Percentiles rank a stretch among this genome's conserved stretches.
phyloP scores from a whole-genome alignment of 2,888 invertebrate species.

The Acleris sparsana region DNA sequence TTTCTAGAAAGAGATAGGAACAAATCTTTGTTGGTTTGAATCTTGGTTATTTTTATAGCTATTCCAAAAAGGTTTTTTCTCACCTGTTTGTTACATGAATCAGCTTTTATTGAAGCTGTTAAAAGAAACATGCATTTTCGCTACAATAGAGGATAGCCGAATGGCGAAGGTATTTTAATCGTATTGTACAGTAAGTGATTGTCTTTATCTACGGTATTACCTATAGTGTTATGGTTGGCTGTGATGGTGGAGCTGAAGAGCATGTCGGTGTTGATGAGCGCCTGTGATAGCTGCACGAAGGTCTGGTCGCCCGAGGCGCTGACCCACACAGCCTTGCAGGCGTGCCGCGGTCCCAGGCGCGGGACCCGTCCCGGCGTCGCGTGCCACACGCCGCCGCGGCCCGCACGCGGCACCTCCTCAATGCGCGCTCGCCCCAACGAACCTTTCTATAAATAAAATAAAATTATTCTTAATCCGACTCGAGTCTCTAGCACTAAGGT shows the following conservation, averaged over 20 bases:
- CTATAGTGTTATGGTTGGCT: conserved; percentile 92
- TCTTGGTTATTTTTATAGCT: too few relatives aligned
- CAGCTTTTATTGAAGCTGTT: too few relatives aligned
- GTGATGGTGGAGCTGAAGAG: conserved; percentile 94
- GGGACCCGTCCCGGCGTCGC: conserved; percentile 90
- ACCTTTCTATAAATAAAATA: conserved; percentile 73
- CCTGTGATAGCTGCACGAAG: conserved; percentile 95
- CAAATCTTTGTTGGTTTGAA: too few relatives aligned
- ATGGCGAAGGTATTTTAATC: too few relatives aligned
- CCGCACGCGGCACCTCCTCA: conserved; percentile 63
- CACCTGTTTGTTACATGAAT: too few relatives aligned
- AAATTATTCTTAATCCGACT: too few relatives aligned
- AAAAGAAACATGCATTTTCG: too few relatives aligned
- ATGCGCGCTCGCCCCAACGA: conserved; percentile 80
- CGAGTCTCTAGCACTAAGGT: too few relatives aligned
- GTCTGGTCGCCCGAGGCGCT: conserved; percentile 98
- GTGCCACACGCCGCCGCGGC: conserved; percentile 86
- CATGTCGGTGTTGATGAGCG: conserved; percentile 95
- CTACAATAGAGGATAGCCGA: too few relatives aligned
- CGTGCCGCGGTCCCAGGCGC: conserved; percentile 92
- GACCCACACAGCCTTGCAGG: conserved; percentile 95
- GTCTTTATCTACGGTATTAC: conserved; percentile 87
- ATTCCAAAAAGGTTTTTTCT: too few relatives aligned
- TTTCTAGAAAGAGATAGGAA: too few relatives aligned
- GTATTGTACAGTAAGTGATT: not conserved